Conservation (phyloP, 2,113 vertebrate genomes). For the Clarias magur region DNA sequence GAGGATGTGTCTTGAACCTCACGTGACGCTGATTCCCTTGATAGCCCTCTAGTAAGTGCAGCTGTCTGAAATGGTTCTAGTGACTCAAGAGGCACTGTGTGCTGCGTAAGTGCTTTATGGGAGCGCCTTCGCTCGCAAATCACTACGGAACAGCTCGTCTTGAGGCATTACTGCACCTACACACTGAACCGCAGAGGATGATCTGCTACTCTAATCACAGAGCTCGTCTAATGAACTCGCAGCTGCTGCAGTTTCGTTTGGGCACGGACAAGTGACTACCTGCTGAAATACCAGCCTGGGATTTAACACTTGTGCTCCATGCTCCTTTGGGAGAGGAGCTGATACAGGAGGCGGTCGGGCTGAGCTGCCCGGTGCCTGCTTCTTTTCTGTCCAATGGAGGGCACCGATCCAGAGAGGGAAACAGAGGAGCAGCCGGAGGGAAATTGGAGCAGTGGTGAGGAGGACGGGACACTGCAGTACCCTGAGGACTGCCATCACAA, state of each 20-base stretch:
- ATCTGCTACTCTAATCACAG: conserved; percentile 58
- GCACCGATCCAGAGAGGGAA: conserved; percentile 60
- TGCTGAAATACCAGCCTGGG: conserved; percentile 66
- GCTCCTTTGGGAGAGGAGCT: conserved; percentile 65
- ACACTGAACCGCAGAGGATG: conserved; percentile 52
- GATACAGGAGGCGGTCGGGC: conserved; percentile 61
- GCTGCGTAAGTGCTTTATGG: conserved; percentile 40
- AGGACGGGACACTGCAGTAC: conserved; percentile 65
- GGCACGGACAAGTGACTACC: conserved; percentile 46
- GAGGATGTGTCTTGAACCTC: background rate
- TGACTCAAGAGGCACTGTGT: conserved; percentile 31
- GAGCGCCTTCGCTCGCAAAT: conserved; percentile 40
- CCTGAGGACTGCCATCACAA: conserved; percentile 60
- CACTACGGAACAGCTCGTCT: conserved; percentile 28
- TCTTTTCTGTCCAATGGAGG: conserved; percentile 64
- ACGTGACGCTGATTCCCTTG: background rate
- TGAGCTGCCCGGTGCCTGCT: conserved; percentile 56
- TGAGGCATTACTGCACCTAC: conserved; percentile 9
- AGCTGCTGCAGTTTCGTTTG: conserved; percentile 40
- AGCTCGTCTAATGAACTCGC: conserved; percentile 64
- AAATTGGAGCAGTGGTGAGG: conserved; percentile 47
- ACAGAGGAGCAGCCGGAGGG: conserved; percentile 50
- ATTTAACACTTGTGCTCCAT: conserved; percentile 61
- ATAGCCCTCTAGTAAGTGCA: conserved; percentile 6
- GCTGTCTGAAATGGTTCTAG: conserved; percentile 20